Conservation (phyloP, 2,888 invertebrate species). For the Tenthredo amoena region DNA sequence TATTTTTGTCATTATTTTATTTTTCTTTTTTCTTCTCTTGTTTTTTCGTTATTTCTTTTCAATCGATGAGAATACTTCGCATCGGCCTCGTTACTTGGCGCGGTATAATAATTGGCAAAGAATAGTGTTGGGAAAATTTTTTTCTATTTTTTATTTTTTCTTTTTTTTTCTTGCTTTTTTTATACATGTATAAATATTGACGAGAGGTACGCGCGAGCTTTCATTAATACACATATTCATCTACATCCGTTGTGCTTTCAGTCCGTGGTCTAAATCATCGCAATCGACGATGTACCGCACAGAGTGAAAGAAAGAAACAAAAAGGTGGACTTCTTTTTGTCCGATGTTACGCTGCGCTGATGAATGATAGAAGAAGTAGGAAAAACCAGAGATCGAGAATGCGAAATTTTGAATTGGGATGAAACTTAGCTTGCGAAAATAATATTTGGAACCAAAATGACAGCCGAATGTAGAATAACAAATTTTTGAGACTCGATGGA, state of each 20-base stretch:
- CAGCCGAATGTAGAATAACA: background rate
- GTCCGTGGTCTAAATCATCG: background rate
- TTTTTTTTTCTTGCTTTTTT: too few relatives aligned
- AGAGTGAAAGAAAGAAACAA: background rate
- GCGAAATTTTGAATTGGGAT: too few relatives aligned
- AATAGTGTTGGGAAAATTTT: background rate
- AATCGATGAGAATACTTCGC: background rate
- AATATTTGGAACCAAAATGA: too few relatives aligned
- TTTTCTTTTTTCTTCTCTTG: too few relatives aligned
- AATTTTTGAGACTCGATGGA: background rate
- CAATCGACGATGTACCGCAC: background rate
- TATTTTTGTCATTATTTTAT: background rate
- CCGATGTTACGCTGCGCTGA: too few relatives aligned
- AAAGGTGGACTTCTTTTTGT: too few relatives aligned
- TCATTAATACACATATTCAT: slow-evolving; percentile 11
- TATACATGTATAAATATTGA: background rate
- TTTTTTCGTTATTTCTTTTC: background rate
- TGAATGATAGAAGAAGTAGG: too few relatives aligned
- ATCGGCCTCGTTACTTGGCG: background rate
- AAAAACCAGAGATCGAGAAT: too few relatives aligned
- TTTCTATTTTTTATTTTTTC: too few relatives aligned
- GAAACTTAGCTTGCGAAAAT: too few relatives aligned
- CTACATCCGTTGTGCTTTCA: slow-evolving; percentile 13
- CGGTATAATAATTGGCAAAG: background rate
- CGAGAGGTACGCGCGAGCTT: background rate